Percentiles rank a stretch among this genome's conserved stretches.
phyloP scores from a whole-genome alignment of 2,888 invertebrate species.

The Pristionchus entomophagus region DNA sequence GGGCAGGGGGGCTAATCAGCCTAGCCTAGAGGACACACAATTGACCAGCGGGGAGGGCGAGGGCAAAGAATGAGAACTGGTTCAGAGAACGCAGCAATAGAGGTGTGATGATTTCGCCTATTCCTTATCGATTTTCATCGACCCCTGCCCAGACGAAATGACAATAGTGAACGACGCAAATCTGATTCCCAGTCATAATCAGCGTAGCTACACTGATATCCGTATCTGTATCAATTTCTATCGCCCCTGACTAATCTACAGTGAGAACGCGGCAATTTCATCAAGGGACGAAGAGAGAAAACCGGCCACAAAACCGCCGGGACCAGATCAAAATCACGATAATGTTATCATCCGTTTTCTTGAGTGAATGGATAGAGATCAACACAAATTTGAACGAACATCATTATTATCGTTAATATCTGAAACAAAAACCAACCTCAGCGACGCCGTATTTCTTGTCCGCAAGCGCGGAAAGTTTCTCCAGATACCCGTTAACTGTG shows the following conservation, averaged over 20 bases:
- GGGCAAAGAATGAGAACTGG: background rate
- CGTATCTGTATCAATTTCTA: background rate
- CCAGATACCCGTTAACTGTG: constrained; percentile 68
- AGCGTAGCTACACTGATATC: too few species aligned
- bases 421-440: constrained; percentile 44
- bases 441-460: constrained; percentile 53
- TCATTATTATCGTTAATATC: constrained; percentile 40
- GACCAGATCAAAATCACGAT: constrained; percentile 5
- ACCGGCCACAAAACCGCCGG: background rate
- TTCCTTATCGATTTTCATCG: background rate
- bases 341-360: background rate
- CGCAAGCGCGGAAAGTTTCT: constrained; percentile 66
- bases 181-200: too few species aligned
- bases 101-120: background rate
- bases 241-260: background rate
- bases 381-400: background rate
- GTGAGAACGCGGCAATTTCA: constrained; percentile 13
- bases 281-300: background rate
- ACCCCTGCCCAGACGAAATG: too few species aligned
- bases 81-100: background rate
- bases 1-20: background rate
- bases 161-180: too few species aligned
- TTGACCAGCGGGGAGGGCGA: background rate
- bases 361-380: too few species aligned
- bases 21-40: background rate